Evolutionary conservation across 1,140 invertebrate species (phyloP).

Genomic region (Aphelenchoides fujianensis): DNA sequence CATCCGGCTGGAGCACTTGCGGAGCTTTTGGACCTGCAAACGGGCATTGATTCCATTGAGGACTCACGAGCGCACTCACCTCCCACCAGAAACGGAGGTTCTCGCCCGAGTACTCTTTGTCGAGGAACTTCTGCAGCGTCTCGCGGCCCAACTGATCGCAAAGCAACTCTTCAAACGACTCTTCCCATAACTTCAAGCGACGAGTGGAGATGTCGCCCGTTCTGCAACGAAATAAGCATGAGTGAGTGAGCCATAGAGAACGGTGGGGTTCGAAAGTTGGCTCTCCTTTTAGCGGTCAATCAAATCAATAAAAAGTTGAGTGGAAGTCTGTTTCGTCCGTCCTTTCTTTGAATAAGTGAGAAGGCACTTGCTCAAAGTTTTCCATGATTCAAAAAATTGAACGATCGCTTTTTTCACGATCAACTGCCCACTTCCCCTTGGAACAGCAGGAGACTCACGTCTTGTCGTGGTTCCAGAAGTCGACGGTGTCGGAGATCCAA

Average conservation of each 20-base stretch:
- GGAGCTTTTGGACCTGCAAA: slow-evolving; percentile 81
- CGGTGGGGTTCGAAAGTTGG: too few species aligned
- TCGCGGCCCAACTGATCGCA: slow-evolving; percentile 87
- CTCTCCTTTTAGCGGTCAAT: too few species aligned
- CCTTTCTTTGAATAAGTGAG: too few species aligned
- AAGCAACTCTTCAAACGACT: slow-evolving; percentile 90
- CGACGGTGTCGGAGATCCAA: slow-evolving; percentile 89
- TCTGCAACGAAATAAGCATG: too few species aligned
- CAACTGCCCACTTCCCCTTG: not conserved
- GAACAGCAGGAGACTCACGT: slow-evolving; percentile 70
- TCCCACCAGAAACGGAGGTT: slow-evolving; percentile 75
- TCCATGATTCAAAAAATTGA: too few species aligned
- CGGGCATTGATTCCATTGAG: too few species aligned
- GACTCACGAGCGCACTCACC: slow-evolving; percentile 36
- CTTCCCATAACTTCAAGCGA: slow-evolving; percentile 83
- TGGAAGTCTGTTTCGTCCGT: too few species aligned
- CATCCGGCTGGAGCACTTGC: slow-evolving; percentile 67
- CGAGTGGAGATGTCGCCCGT: slow-evolving; percentile 61
- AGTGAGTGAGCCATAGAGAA: too few species aligned
- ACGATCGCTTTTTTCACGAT: too few species aligned
- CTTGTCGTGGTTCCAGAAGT: slow-evolving; percentile 82
- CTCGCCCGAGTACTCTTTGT: slow-evolving; percentile 96
- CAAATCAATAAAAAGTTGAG: too few species aligned
- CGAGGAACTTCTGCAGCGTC: slow-evolving; percentile 83
- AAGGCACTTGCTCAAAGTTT: too few species aligned